Evolutionary conservation across 2,888 invertebrate species (phyloP).

Genomic region (Trisateles emortualis): DNA sequence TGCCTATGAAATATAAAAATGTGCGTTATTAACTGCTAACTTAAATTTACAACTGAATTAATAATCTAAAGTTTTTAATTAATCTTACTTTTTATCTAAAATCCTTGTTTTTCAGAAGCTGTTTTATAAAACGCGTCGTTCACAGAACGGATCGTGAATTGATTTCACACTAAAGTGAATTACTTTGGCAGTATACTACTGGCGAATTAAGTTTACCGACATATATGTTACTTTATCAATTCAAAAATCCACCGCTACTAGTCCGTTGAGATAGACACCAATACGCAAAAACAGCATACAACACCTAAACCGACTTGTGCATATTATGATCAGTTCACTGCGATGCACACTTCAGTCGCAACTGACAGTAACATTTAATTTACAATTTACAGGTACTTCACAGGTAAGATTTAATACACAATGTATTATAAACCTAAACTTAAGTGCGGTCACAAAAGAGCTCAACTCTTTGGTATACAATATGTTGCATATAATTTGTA

Average conservation of each 20-base stretch:
- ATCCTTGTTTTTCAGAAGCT: conserved; percentile 82
- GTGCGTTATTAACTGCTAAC: conserved; percentile 85
- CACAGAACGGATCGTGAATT: conserved; percentile 85
- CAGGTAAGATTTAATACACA: conserved; percentile 82
- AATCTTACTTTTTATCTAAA: conserved; percentile 78
- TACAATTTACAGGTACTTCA: conserved; percentile 86
- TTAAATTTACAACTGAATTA: conserved; percentile 86
- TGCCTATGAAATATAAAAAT: conserved; percentile 84
- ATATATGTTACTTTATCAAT: conserved; percentile 68
- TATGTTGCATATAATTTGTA: conserved; percentile 53
- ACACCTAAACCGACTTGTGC: conserved; percentile 68
- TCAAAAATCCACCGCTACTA: conserved; percentile 70
- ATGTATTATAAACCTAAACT: conserved; percentile 79
- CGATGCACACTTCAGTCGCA: conserved; percentile 74
- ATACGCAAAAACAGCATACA: conserved; percentile 80
- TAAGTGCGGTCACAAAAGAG: conserved; percentile 79
- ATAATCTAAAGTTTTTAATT: conserved; percentile 81
- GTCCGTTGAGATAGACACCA: conserved; percentile 75
- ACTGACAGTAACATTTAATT: conserved; percentile 76
- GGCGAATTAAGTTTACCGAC: conserved; percentile 71
- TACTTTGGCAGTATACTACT: conserved; percentile 85
- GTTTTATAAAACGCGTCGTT: conserved; percentile 81
- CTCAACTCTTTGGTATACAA: conserved; percentile 77
- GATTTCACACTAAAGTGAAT: conserved; percentile 81
- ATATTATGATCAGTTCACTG: conserved; percentile 76